Base-by-base conservation (phyloP, 2,888 invertebrate species). In the Orgyia antiqua region DNA sequence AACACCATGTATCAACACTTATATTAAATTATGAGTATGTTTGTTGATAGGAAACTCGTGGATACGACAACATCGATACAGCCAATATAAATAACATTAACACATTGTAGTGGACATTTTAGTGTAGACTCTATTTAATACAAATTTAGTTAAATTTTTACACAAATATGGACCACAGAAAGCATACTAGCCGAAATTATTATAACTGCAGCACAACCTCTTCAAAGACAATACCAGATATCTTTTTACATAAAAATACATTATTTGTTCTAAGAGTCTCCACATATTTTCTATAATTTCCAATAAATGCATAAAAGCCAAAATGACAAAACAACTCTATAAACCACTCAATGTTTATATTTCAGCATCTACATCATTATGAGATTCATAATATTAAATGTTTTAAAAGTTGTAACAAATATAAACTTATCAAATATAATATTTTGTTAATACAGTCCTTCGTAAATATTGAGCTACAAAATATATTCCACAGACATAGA, bases 11-110 rank as follows among this genome's bases (percentile, higher is more conserved):
- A 54, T 57, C 25, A 64, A 51, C 57, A 64, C 61, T 59, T 63
- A 67, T 31, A 47, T 52, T 51, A 51, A 59, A 58, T 58, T 58
- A 58, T 48, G 45, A 78, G 77, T 78, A 77, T 69, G 61, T 58
- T 58, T 38, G 40, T 42, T 48, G 42, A 15, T 15, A 15, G 15
- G 6, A 15, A n/a, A n/a, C n/a, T n/a, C n/a, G n/a, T n/a, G n/a
- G n/a, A n/a, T n/a, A n/a, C n/a, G n/a, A n/a, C n/a, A n/a, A n/a
- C n/a, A n/a, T n/a, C n/a, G n/a, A n/a, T n/a, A n/a, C n/a, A n/a
- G n/a, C n/a, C n/a, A n/a, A n/a, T n/a, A n/a, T n/a, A n/a, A n/a
- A n/a, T n/a, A n/a, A n/a, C n/a, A n/a, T 27, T 18, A 33, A 19
- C 24, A n/a, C n/a, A n/a, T n/a, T n/a, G n/a, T n/a, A n/a, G n/a